Conservation (phyloP, 2,888 invertebrate genomes). For the Chironomus riparius region DNA sequence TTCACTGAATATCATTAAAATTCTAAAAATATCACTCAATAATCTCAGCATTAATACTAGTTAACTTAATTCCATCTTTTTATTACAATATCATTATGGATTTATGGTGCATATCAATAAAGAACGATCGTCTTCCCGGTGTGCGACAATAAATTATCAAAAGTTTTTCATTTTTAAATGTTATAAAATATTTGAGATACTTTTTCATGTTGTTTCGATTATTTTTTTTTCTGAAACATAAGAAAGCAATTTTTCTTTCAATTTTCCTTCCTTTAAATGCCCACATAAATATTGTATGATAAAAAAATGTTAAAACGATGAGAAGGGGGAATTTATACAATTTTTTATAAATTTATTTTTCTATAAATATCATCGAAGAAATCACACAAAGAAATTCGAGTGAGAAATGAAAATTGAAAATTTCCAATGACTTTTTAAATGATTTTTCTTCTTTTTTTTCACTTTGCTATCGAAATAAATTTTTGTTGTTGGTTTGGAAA, state of each 20-base stretch:
- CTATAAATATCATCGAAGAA: conserved; percentile 10
- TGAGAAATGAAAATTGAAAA: background rate
- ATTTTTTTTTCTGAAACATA: background rate
- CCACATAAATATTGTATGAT: background rate
- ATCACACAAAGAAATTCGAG: too few species aligned
- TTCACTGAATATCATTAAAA: too few species aligned
- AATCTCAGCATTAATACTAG: too few species aligned
- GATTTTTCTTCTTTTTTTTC: conserved; percentile 1
- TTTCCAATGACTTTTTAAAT: conserved; percentile 26
- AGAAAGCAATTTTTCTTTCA: conserved; percentile 19
- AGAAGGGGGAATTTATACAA: background rate
- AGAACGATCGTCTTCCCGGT: background rate
- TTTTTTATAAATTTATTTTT: background rate
- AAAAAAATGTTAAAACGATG: background rate
- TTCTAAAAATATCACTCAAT: too few species aligned
- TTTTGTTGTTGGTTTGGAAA: background rate
- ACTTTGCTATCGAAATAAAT: conserved; percentile 20
- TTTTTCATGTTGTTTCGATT: background rate
- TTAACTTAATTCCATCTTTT: too few species aligned
- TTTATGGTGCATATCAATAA: conserved; percentile 15
- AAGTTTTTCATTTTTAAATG: background rate
- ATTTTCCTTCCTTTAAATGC: conserved; percentile 5
- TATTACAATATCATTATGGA: background rate
- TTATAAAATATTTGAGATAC: background rate
- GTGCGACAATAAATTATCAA: conserved; percentile 10